Evolutionary conservation across 2,113 vertebrate genomes (phyloP).

Genomic region (Sphyrna mokarran): DNA sequence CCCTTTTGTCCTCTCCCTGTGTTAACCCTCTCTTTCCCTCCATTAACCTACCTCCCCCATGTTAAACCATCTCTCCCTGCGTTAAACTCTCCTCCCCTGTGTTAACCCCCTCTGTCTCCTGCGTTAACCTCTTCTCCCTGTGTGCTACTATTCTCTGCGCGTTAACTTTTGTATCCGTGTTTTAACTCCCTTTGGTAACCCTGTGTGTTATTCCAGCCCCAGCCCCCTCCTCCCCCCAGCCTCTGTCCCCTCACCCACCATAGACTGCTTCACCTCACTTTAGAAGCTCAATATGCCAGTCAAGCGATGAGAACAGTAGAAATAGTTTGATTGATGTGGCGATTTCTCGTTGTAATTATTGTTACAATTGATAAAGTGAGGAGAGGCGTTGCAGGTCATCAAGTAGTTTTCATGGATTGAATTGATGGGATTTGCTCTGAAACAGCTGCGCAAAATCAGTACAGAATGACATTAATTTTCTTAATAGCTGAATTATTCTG

Average conservation of each 20-base stretch:
- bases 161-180: too few relatives aligned
- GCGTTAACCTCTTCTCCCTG: too few relatives aligned
- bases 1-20: too few relatives aligned
- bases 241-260: background rate
- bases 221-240: too few relatives aligned
- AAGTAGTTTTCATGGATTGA: background rate
- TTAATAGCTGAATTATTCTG: background rate
- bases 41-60: too few relatives aligned
- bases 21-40: too few relatives aligned
- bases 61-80: too few relatives aligned
- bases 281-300: background rate
- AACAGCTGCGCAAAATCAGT: background rate
- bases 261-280: background rate
- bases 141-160: too few relatives aligned
- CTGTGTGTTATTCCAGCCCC: too few relatives aligned
- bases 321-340: background rate
- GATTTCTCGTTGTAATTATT: background rate
- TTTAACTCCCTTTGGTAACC: too few relatives aligned
- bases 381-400: background rate
- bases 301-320: background rate
- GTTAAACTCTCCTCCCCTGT: too few relatives aligned
- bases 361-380: background rate
- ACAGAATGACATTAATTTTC: background rate
- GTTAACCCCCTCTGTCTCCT: too few relatives aligned
- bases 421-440: background rate